Percentiles rank a stretch among this genome's conserved stretches.
These are phyloP conservation scores for Ephestia elutella DNA, from an alignment of 1,140 invertebrate genomes.

Conservation along the genomic window DNA sequence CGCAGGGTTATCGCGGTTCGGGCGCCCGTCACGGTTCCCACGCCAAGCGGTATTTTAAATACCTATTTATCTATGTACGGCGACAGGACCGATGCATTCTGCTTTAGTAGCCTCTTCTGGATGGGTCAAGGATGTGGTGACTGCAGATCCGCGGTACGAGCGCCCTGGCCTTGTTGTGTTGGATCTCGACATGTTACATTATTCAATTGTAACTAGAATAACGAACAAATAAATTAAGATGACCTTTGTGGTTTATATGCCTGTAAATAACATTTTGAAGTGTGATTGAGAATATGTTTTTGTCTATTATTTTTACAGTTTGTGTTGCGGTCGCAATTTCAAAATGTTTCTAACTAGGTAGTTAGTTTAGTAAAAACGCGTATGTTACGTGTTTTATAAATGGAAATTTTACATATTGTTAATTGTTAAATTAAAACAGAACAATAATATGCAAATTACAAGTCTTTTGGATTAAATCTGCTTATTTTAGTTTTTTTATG, in stretches of 20 bases:
- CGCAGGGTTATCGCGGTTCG: conserved; percentile 54
- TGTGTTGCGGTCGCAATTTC: no score
- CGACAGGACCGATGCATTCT: conserved; percentile 67
- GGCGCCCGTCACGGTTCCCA: conserved; percentile 66
- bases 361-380: no score
- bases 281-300: background rate
- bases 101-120: conserved; percentile 70
- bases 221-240: conserved; percentile 12
- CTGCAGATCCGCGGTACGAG: conserved; percentile 49
- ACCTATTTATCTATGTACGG: conserved; percentile 68
- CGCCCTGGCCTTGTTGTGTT: conserved; percentile 58
- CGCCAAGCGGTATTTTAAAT: conserved; percentile 68
- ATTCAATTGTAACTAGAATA: conserved; percentile 32
- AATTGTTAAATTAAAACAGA: no score
- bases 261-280: background rate
- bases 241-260: background rate
- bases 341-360: no score
- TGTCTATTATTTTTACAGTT: background rate
- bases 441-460: no score
- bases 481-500: no score
- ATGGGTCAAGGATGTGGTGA: conserved; percentile 71
- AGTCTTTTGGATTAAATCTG: no score
- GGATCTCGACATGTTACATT: conserved; percentile 43
- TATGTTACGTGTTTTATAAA: no score
- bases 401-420: no score